These are phyloP conservation scores for Eutrigla gurnardus DNA, from an alignment of 2,797 vertebrate genomes.

Conservation along the genomic window DNA sequence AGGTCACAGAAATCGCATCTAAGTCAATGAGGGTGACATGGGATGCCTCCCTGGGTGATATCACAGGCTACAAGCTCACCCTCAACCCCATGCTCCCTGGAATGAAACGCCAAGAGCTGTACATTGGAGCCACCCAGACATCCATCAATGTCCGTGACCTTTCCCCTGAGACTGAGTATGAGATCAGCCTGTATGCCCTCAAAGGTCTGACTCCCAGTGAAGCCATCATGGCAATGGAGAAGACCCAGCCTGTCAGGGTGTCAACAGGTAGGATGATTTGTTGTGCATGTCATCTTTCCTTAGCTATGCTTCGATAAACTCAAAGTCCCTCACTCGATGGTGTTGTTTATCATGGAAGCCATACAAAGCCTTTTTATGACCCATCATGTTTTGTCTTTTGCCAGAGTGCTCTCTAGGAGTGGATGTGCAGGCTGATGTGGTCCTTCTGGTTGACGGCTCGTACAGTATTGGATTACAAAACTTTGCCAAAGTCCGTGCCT, in stretches of 20 bases:
- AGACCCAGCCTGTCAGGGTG: conserved; percentile 94
- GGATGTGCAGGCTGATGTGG: conserved; percentile 97
- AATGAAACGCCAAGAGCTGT: conserved; percentile 91
- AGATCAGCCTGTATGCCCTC: conserved; percentile 93
- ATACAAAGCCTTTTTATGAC: conserved; percentile 23
- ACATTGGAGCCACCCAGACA: conserved; percentile 89
- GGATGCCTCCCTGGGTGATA: conserved; percentile 88
- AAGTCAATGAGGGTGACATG: conserved; percentile 95
- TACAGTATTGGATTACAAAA: conserved; percentile 99
- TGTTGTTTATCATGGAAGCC: background rate
- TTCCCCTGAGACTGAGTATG: conserved; percentile 94
- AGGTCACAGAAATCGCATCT: conserved; percentile 92
- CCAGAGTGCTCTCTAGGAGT: conserved; percentile 96
- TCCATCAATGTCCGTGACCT: conserved; percentile 93
- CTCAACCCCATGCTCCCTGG: conserved; percentile 91
- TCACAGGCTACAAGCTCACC: conserved; percentile 95
- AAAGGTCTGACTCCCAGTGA: conserved; percentile 94
- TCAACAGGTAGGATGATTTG: conserved; percentile 89
- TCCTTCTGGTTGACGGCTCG: conserved; percentile 97
- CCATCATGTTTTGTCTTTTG: conserved; percentile 64
- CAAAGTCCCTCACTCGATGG: background rate
- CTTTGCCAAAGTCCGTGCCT: conserved; percentile 98
- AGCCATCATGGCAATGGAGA: conserved; percentile 90
- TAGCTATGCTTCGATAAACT: background rate
- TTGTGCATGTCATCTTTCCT: background rate